Conservation (phyloP, 2,888 invertebrate genomes). For the Lumbricus terrestris region DNA sequence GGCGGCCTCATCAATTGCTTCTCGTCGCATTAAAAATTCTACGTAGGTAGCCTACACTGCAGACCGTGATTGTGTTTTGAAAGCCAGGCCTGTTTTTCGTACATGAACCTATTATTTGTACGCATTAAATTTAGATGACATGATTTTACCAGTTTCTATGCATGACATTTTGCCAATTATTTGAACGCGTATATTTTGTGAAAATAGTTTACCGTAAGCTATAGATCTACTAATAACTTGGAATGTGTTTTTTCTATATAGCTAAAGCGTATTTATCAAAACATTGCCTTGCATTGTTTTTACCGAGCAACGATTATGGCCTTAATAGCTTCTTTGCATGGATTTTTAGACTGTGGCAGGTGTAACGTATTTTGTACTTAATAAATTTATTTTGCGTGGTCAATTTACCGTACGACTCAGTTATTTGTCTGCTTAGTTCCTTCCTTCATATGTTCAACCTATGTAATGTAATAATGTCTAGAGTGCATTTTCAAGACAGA, state of each 20-base stretch:
- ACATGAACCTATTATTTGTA: neutral
- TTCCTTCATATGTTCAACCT: neutral
- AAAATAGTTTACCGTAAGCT: neutral
- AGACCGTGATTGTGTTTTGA: neutral
- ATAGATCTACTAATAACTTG: neutral
- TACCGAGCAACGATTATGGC: neutral
- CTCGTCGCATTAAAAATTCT: neutral
- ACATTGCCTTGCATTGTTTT: neutral
- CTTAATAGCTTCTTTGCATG: neutral
- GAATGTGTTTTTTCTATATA: neutral
- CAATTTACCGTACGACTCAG: neutral
- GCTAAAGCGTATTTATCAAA: neutral
- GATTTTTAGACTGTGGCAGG: neutral
- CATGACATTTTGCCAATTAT: neutral
- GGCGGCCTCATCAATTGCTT: neutral
- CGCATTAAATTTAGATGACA: neutral
- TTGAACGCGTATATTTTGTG: neutral
- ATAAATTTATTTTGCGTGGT: neutral
- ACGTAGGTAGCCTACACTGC: neutral
- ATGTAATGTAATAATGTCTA: neutral
- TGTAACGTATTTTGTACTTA: constrained; percentile 3
- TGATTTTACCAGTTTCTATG: neutral
- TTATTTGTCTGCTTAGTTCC: neutral
- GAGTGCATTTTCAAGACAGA: neutral
- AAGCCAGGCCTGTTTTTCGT: neutral